A percentile compares a stretch with the other conserved stretches of the same genome.
These are phyloP conservation scores for Callopanchax toddi DNA, from an alignment of 2,113 vertebrate species.

Conservation along the genomic window DNA sequence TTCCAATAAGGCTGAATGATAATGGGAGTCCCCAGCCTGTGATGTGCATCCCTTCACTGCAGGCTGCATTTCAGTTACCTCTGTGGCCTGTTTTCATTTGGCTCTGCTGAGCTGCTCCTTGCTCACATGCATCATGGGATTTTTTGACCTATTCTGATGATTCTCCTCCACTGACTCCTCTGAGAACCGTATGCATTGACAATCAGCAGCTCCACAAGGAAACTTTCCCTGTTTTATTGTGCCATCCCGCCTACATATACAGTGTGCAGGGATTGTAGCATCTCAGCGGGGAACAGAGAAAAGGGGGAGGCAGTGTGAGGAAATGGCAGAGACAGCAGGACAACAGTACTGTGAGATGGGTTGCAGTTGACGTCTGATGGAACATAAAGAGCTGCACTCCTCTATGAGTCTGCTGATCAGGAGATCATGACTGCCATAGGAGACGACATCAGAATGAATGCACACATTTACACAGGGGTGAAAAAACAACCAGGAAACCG, in stretches of 20 bases:
- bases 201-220: constrained; percentile 44
- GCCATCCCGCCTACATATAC: constrained; percentile 54
- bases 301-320: constrained; percentile 20
- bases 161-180: constrained; percentile 30
- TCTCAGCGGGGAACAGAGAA: constrained; percentile 42
- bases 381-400: constrained; percentile 41
- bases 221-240: constrained; percentile 53
- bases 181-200: constrained; percentile 42
- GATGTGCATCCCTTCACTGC: constrained; percentile 15
- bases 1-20: constrained; percentile 67
- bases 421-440: constrained; percentile 34
- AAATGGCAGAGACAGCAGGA: constrained; percentile 45
- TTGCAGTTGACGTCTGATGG: constrained; percentile 58
- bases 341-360: constrained; percentile 50
- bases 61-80: constrained; percentile 19
- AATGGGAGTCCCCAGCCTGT: constrained; percentile 55
- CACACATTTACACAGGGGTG: constrained; percentile 6
- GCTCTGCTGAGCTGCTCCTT: constrained; percentile 8
- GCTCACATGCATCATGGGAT: constrained; percentile 22
- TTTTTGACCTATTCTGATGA: constrained; percentile 40
- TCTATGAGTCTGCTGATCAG: constrained; percentile 31
- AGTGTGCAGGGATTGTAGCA: constrained; percentile 51
- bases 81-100: constrained; percentile 30
- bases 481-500: constrained; percentile 12
- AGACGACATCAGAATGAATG: constrained; percentile 22